phyloP scores from a whole-genome alignment of 2,888 invertebrate genomes.

The Beris morrisii region DNA sequence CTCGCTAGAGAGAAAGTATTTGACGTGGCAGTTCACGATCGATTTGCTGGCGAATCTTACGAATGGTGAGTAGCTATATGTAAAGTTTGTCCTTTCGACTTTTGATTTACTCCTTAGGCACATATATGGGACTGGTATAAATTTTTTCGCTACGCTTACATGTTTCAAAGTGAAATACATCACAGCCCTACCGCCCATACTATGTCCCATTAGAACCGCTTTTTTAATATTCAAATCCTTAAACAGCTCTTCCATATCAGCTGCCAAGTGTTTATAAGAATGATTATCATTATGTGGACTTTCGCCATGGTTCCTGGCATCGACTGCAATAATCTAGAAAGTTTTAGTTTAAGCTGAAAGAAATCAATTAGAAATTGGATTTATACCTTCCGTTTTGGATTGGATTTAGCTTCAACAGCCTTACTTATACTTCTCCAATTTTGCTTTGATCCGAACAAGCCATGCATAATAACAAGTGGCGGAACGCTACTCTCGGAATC shows the following conservation, averaged over 20 bases:
- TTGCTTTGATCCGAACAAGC: slow-evolving; percentile 80
- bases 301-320: slow-evolving; percentile 94
- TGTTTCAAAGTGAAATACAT: slow-evolving; percentile 80
- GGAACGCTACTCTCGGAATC: slow-evolving; percentile 53
- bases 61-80: too few relatives aligned
- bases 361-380: background rate
- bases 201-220: slow-evolving; percentile 81
- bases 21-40: too few relatives aligned
- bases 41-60: too few relatives aligned
- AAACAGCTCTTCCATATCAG: slow-evolving; percentile 70
- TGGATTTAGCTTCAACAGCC: slow-evolving; percentile 60
- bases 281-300: slow-evolving; percentile 79
- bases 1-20: too few relatives aligned
- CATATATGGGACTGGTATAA: too few relatives aligned
- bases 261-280: slow-evolving; percentile 72
- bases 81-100: too few relatives aligned
- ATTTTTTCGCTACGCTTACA: slow-evolving; percentile 54
- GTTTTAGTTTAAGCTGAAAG: background rate
- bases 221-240: slow-evolving; percentile 65
- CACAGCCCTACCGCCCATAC: slow-evolving; percentile 92
- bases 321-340: slow-evolving; percentile 71
- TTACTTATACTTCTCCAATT: slow-evolving; percentile 86
- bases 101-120: too few relatives aligned
- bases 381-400: slow-evolving; percentile 65
- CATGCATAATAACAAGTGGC: slow-evolving; percentile 85